Conservation (phyloP, 2,888 invertebrate genomes). For the Sinohyriopsis cumingii region DNA sequence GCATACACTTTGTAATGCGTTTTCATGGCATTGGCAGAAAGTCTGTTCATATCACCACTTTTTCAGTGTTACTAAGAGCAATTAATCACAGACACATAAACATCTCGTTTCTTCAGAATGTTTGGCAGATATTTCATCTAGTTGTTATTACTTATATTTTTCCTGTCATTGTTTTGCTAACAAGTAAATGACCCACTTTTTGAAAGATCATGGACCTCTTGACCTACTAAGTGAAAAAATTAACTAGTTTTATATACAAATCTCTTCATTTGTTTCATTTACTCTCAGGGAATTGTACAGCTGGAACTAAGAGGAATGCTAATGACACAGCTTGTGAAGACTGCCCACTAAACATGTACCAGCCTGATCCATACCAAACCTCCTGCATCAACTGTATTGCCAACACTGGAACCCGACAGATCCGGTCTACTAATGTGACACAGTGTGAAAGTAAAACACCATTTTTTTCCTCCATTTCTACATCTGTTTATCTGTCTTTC, state of each 20-base stretch:
- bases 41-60: too few relatives aligned
- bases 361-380: slow-evolving; percentile 74
- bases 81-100: too few relatives aligned
- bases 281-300: slow-evolving; percentile 20
- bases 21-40: too few relatives aligned
- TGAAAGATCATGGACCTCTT: too few relatives aligned
- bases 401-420: slow-evolving; percentile 1
- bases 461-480: background rate
- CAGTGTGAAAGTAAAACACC: background rate
- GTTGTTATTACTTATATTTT: too few relatives aligned
- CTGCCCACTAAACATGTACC: slow-evolving; percentile 76
- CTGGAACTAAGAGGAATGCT: slow-evolving; percentile 22
- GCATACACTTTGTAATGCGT: too few relatives aligned
- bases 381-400: slow-evolving; percentile 9
- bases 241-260: background rate
- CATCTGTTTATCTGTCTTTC: too few relatives aligned
- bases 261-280: slow-evolving; percentile 2
- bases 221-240: background rate
- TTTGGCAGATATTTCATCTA: too few relatives aligned
- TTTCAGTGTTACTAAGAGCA: too few relatives aligned
- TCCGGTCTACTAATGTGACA: background rate
- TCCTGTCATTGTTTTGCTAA: too few relatives aligned
- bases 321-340: slow-evolving; percentile 77
- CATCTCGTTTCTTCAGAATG: too few relatives aligned
- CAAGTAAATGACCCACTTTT: background rate